Conservation (phyloP, 2,113 vertebrate genomes). For the Triplophysa dalaica region DNA sequence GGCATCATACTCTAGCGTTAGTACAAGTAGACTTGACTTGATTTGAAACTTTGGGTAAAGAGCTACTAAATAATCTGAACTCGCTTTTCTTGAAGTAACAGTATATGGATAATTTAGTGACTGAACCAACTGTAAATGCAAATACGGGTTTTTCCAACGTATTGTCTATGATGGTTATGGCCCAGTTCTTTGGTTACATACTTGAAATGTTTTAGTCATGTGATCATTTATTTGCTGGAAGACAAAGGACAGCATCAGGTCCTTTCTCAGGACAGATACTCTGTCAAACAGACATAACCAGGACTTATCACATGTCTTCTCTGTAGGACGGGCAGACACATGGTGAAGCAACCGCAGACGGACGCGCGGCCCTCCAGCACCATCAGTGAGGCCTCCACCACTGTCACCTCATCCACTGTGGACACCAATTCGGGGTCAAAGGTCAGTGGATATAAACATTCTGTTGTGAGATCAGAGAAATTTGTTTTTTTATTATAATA, state of each 20-base stretch:
- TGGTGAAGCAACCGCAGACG: conserved; percentile 66
- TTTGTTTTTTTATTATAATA: no score
- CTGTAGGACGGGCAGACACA: conserved; percentile 75
- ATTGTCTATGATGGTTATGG: no score
- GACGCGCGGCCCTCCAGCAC: conserved; percentile 86
- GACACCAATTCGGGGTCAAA: conserved; percentile 79
- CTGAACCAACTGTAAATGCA: no score
- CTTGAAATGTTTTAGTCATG: no score
- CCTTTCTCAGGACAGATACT: neutral
- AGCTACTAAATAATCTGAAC: no score
- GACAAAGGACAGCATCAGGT: no score
- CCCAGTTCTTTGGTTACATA: no score
- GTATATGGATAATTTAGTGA: neutral
- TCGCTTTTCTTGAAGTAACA: neutral
- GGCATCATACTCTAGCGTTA: no score
- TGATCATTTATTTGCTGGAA: no score
- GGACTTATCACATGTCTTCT: neutral
- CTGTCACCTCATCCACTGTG: conserved; percentile 83
- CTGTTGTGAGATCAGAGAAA: no score
- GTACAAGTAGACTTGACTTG: no score
- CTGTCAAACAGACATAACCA: neutral
- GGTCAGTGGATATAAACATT: conserved; percentile 66
- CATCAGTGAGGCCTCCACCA: conserved; percentile 88
- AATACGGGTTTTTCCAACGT: no score
- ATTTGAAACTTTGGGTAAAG: neutral